phyloP scores from a whole-genome alignment of 2,113 vertebrate species.

The Protomyctophum bolini region DNA sequence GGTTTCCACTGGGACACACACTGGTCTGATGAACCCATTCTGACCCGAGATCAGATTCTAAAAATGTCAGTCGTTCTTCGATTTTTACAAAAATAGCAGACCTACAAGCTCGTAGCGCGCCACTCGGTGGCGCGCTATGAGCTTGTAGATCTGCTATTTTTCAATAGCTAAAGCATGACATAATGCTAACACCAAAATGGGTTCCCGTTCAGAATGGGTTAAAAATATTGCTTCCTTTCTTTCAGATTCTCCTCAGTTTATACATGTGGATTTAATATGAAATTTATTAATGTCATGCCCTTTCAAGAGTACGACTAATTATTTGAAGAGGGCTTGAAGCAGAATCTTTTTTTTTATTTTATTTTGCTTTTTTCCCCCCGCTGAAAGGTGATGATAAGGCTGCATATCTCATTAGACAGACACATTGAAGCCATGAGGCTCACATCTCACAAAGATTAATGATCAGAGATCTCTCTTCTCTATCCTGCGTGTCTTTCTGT shows the following conservation, averaged over 20 bases:
- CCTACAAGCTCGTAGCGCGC: too few species aligned
- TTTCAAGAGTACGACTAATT: slow-evolving; percentile 76
- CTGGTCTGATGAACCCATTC: too few species aligned
- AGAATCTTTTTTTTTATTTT: slow-evolving; percentile 31
- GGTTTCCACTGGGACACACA: too few species aligned
- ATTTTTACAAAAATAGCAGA: too few species aligned
- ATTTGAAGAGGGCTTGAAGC: slow-evolving; percentile 70
- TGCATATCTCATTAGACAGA: slow-evolving; percentile 66
- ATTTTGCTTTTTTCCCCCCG: slow-evolving; percentile 19
- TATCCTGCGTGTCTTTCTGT: slow-evolving; percentile 24
- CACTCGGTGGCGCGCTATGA: too few species aligned
- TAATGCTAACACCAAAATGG: too few species aligned
- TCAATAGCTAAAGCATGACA: too few species aligned
- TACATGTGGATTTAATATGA: slow-evolving; percentile 72
- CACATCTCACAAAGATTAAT: slow-evolving; percentile 58
- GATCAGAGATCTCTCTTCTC: slow-evolving; percentile 54
- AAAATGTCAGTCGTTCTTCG: too few species aligned
- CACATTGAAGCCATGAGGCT: slow-evolving; percentile 64
- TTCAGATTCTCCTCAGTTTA: slow-evolving; percentile 69
- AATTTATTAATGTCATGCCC: slow-evolving; percentile 81
- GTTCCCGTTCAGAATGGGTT: too few species aligned
- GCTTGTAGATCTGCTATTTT: too few species aligned
- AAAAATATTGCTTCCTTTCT: slow-evolving; percentile 73
- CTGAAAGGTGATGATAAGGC: slow-evolving; percentile 51
- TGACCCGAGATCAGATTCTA: too few species aligned